Percentiles rank a stretch among this genome's conserved stretches.
Evolutionary conservation across 2,797 vertebrate species (phyloP).

Genomic region (Cossypha heuglini): DNA sequence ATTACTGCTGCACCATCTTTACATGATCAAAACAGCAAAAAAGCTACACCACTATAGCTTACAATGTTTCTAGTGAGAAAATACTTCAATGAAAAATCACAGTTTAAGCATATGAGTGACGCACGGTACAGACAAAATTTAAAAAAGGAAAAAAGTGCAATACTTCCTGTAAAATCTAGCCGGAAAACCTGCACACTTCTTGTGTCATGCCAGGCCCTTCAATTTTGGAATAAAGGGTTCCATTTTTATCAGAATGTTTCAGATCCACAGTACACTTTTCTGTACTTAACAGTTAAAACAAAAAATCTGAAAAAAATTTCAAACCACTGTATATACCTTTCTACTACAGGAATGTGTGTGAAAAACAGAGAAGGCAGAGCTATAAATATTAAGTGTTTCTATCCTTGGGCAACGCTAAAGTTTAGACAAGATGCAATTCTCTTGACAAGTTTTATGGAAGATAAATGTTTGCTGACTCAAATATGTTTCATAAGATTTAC

Average conservation of each 20-base stretch:
- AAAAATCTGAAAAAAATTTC: constrained; percentile 5
- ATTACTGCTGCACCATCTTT: not conserved
- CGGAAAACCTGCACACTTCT: not conserved
- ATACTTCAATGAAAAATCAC: not conserved
- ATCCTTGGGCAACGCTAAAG: not conserved
- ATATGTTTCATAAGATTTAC: not conserved
- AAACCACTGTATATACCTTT: not conserved
- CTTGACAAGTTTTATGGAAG: constrained; percentile 2
- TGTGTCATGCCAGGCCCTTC: not conserved
- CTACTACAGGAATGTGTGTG: not conserved
- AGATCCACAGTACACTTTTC: not conserved
- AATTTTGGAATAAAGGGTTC: not conserved
- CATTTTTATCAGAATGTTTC: not conserved
- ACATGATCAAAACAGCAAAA: not conserved
- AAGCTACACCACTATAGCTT: not conserved
- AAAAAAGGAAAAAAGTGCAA: not conserved
- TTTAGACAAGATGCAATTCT: constrained; percentile 21
- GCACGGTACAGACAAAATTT: not conserved
- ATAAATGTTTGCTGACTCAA: constrained; percentile 9
- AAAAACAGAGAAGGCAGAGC: not conserved
- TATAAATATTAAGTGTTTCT: constrained; percentile 6
- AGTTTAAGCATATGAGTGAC: not conserved
- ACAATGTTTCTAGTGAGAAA: not conserved
- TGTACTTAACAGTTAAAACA: not conserved
- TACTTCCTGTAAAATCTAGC: not conserved